Conservation (phyloP, 2,888 invertebrate species). For the Himalopsyche kuldschensis region DNA sequence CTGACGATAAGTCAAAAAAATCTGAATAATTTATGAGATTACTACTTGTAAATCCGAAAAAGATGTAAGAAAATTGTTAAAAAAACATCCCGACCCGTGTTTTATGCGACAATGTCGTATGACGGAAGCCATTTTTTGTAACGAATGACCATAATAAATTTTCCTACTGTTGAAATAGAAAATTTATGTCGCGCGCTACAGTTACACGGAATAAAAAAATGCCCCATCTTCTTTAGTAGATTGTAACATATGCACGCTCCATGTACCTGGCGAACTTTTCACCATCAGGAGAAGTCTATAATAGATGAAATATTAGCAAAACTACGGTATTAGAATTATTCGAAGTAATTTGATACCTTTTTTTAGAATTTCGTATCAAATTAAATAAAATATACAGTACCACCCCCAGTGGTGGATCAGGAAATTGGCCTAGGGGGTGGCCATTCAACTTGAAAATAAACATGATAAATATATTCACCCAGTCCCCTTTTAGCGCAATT, state of each 20-base stretch:
- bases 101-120: not conserved
- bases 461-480: too few species aligned
- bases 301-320: too few species aligned
- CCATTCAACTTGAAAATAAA: too few species aligned
- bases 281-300: not conserved
- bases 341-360: too few species aligned
- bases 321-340: too few species aligned
- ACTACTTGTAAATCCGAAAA: not conserved
- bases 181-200: not conserved
- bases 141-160: not conserved
- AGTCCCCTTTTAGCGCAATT: too few species aligned
- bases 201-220: not conserved
- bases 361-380: too few species aligned
- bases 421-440: too few species aligned
- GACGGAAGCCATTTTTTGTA: constrained; percentile 1
- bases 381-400: too few species aligned
- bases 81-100: not conserved
- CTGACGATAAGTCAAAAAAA: not conserved
- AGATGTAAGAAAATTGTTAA: not conserved
- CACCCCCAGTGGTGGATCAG: too few species aligned
- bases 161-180: not conserved
- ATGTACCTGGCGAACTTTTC: not conserved
- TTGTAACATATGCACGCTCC: not conserved
- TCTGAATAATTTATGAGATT: not conserved
- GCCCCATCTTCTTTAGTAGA: not conserved